These are phyloP conservation scores for Athalia circularis DNA, from an alignment of 2,888 invertebrate species.

Conservation along the genomic window DNA sequence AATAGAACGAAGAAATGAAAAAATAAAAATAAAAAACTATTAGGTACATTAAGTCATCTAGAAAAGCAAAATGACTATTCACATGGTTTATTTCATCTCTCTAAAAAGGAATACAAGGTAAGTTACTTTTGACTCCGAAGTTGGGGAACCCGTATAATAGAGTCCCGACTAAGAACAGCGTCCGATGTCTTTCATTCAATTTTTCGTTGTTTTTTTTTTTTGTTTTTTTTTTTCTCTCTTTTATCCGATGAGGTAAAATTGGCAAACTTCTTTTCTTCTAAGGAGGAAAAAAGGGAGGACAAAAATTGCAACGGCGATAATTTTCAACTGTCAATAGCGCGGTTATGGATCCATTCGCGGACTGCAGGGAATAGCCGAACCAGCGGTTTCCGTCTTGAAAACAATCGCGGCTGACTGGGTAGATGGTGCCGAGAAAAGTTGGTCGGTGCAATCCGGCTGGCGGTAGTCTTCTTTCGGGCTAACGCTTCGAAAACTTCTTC, in stretches of 20 bases:
- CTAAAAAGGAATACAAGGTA: no score
- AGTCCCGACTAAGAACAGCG: no score
- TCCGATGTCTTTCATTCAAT: no score
- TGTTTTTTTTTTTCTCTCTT: no score
- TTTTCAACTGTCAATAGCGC: neutral
- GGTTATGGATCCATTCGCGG: neutral
- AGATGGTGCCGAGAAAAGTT: slow-evolving; percentile 5
- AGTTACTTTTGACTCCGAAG: no score
- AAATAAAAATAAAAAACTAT: neutral
- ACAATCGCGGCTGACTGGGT: slow-evolving; percentile 19
- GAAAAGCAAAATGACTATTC: no score
- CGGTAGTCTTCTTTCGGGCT: slow-evolving; percentile 29
- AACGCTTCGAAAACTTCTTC: slow-evolving; percentile 60
- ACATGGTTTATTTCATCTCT: no score
- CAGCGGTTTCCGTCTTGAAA: slow-evolving; percentile 37
- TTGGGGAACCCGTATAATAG: no score
- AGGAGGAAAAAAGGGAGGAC: no score
- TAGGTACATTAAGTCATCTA: neutral
- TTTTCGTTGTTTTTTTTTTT: no score
- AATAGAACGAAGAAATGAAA: neutral
- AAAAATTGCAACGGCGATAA: neutral
- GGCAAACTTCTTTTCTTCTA: no score
- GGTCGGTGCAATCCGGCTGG: slow-evolving; percentile 11
- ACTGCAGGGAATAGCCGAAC: slow-evolving; percentile 6
- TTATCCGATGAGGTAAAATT: no score